phyloP scores from a whole-genome alignment of 2,113 vertebrate genomes.

The Tichodroma muraria region DNA sequence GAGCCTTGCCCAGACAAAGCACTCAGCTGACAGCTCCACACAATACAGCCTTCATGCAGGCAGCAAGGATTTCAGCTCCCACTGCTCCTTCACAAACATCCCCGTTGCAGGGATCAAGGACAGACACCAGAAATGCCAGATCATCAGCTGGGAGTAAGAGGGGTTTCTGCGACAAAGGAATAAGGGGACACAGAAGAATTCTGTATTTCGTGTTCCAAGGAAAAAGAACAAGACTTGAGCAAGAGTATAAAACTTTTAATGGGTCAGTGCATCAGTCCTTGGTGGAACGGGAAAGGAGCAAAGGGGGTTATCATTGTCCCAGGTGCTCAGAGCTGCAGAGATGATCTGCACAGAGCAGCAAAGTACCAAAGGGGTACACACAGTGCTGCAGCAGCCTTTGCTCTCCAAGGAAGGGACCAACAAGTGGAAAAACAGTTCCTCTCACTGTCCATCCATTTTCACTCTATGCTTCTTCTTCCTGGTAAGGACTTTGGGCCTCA shows the following conservation, averaged over 20 bases:
- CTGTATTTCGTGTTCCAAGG: background rate
- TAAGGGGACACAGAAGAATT: background rate
- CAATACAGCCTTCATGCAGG: background rate
- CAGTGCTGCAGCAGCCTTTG: background rate
- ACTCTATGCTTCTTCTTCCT: conserved; percentile 52
- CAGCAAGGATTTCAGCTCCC: background rate
- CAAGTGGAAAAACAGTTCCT: background rate
- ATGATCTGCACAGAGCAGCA: background rate
- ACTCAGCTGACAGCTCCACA: background rate
- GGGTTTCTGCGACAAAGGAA: background rate
- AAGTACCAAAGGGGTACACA: background rate
- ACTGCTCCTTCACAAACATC: background rate
- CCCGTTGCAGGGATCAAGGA: accelerated
- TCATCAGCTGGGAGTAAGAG: background rate
- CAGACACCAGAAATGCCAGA: background rate
- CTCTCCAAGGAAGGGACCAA: background rate
- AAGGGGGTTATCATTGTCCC: background rate
- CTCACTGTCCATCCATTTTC: background rate
- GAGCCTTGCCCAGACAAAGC: background rate
- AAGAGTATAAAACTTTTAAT: conserved; percentile 49
- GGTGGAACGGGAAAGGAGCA: background rate
- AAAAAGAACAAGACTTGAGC: background rate
- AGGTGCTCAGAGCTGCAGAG: background rate
- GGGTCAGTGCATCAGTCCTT: background rate
- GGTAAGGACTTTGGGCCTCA: background rate